These are phyloP conservation scores for Eublepharis macularius DNA, from an alignment of 2,113 vertebrate genomes.

Conservation along the genomic window DNA sequence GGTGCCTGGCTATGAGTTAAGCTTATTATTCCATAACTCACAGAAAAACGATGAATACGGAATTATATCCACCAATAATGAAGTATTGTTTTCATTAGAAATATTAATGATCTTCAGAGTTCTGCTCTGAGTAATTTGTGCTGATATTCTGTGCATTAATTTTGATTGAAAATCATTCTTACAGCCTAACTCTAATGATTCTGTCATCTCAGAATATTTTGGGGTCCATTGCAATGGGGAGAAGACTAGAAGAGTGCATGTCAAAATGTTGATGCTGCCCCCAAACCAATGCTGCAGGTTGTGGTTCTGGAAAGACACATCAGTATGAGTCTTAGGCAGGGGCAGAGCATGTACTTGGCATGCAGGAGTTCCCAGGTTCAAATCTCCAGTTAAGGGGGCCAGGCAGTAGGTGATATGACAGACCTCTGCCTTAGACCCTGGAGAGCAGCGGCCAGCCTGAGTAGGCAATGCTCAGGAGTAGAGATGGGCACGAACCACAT, in stretches of 20 bases:
- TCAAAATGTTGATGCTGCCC: background rate
- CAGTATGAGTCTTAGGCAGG: too few species aligned
- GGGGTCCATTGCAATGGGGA: fast-evolving
- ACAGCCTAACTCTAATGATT: background rate
- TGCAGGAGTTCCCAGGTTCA: too few species aligned
- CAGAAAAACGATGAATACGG: background rate
- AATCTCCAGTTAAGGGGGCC: too few species aligned
- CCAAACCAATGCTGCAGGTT: background rate
- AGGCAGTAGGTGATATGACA: too few species aligned
- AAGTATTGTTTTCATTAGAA: background rate
- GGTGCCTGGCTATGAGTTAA: background rate
- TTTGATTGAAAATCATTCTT: background rate
- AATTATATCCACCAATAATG: background rate
- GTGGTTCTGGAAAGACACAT: too few species aligned
- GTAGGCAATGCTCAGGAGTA: too few species aligned
- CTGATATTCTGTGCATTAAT: background rate
- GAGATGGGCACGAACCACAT: too few species aligned
- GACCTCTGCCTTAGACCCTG: too few species aligned
- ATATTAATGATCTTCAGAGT: background rate
- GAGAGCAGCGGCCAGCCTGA: too few species aligned
- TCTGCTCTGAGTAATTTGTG: background rate
- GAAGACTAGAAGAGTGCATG: background rate
- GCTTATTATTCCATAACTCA: background rate
- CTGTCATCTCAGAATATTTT: background rate
- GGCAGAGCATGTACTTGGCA: too few species aligned